phyloP scores from a whole-genome alignment of 2,888 invertebrate genomes.

The Nemoura dubitans region DNA sequence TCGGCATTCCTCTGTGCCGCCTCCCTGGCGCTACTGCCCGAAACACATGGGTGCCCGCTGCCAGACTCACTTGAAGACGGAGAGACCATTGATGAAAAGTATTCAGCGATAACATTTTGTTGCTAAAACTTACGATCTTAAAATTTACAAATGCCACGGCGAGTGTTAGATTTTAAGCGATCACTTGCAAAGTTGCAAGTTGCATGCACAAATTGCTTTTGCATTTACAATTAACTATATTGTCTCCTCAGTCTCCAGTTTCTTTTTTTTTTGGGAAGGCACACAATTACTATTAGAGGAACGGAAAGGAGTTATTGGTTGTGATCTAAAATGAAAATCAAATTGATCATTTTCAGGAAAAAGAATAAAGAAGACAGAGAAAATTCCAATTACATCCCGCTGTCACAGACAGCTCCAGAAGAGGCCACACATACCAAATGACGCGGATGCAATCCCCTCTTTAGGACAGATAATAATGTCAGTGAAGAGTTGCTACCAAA shows the following conservation, averaged over 20 bases:
- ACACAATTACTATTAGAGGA: no score
- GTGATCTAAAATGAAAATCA: background rate
- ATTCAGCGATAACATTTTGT: background rate
- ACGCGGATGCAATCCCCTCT: no score
- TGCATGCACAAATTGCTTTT: no score
- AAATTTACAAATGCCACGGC: background rate
- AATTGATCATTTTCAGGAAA: background rate
- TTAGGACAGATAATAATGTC: no score
- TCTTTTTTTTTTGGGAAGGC: no score
- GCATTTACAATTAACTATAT: no score
- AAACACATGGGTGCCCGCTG: conserved; percentile 59
- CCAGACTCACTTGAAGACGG: conserved; percentile 67
- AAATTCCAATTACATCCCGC: background rate
- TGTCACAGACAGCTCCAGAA: background rate
- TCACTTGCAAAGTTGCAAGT: no score
- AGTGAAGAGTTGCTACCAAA: no score
- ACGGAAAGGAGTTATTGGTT: no score
- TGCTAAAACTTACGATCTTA: no score
- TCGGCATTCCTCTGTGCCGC: conserved; percentile 56
- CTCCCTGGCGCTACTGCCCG: conserved; percentile 58
- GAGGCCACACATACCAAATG: background rate
- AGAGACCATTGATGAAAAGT: conserved; percentile 53
- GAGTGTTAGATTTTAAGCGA: no score
- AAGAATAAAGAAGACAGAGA: conserved; percentile 20
- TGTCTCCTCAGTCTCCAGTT: no score